Percentiles rank a stretch among this genome's conserved stretches.
These are phyloP conservation scores for Cyanoderma ruficeps DNA, from an alignment of 2,113 vertebrate genomes.

Conservation along the genomic window DNA sequence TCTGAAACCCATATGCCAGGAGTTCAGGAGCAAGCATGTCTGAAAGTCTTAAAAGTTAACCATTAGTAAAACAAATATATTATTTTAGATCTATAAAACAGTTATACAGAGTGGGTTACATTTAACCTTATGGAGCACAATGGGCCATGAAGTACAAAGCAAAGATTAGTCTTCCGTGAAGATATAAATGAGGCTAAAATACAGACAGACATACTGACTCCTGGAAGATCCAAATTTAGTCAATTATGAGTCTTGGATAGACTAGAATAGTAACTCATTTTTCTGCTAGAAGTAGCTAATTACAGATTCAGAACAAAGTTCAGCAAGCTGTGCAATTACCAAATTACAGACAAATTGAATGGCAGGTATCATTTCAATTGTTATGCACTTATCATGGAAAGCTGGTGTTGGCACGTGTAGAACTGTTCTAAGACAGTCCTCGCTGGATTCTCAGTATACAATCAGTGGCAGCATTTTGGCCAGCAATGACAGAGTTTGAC, in stretches of 20 bases:
- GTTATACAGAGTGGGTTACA: neutral
- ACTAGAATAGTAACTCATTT: constrained; percentile 49
- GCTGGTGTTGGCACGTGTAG: neutral
- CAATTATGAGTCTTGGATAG: neutral
- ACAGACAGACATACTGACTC: constrained; percentile 48
- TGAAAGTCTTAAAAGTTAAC: neutral
- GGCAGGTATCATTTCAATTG: neutral
- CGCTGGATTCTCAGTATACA: neutral
- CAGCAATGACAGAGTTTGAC: neutral
- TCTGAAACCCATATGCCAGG: neutral
- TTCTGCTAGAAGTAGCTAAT: constrained; percentile 31
- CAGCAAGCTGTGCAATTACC: constrained; percentile 28
- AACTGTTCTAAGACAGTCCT: neutral
- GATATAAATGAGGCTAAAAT: constrained; percentile 13
- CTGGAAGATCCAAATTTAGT: constrained; percentile 40
- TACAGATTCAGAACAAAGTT: constrained; percentile 40
- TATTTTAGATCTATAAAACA: neutral
- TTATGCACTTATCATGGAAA: neutral
- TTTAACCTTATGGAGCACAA: constrained; percentile 34
- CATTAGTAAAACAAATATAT: neutral
- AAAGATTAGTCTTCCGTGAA: constrained; percentile 16
- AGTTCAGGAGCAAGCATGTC: neutral
- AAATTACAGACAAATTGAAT: constrained; percentile 38
- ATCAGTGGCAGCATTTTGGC: neutral
- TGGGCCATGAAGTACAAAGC: constrained; percentile 55